A percentile compares a stretch with the other conserved stretches of the same genome.
These are phyloP conservation scores for Ailurus styani DNA, from an alignment of 2,113 vertebrate genomes.

Conservation along the genomic window DNA sequence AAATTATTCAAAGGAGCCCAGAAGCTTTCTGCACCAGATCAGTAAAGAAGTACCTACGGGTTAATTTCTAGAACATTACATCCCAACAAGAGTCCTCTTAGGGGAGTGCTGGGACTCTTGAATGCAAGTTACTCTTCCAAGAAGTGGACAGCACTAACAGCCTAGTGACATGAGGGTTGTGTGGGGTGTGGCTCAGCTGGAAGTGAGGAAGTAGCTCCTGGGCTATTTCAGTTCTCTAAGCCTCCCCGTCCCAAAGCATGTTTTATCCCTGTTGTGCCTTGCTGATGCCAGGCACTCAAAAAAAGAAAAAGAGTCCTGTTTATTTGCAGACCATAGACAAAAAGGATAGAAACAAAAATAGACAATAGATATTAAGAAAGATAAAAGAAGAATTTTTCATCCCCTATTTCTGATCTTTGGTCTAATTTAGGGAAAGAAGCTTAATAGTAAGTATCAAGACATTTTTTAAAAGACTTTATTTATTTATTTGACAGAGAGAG, in stretches of 20 bases:
- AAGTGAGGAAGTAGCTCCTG: neutral
- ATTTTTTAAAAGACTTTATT: neutral
- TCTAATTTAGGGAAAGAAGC: neutral
- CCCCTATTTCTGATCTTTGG: neutral
- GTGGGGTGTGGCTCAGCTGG: neutral
- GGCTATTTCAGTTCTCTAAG: neutral
- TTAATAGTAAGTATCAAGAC: neutral
- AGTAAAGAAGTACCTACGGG: neutral
- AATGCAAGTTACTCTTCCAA: neutral
- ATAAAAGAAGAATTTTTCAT: neutral
- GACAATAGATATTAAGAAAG: neutral
- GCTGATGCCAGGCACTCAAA: neutral
- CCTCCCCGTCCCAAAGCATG: neutral
- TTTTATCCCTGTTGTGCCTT: neutral
- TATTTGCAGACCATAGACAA: neutral
- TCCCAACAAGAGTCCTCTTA: neutral
- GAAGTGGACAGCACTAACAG: neutral
- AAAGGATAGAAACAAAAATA: neutral
- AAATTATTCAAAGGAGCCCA: slow-evolving; percentile 6
- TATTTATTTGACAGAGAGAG: too few species aligned
- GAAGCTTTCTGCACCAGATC: neutral
- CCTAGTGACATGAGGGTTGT: neutral
- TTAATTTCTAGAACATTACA: neutral
- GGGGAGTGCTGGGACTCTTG: neutral
- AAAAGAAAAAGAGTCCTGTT: neutral